Conservation (phyloP, 1,140 invertebrate genomes). For the Trichomalopsis sarcophagae region DNA sequence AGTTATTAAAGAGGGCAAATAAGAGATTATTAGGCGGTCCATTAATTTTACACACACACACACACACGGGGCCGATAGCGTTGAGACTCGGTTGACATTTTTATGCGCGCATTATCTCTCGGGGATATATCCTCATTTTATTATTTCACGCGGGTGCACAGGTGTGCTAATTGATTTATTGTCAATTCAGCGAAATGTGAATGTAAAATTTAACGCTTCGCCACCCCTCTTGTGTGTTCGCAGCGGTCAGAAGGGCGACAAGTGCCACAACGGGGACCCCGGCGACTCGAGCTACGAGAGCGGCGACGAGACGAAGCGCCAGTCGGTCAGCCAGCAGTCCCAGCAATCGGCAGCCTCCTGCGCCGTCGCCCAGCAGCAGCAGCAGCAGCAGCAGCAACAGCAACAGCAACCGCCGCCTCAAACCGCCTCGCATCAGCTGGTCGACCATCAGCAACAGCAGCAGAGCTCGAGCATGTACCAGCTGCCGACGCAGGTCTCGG, state of each 20-base stretch:
- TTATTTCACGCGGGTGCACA: no score
- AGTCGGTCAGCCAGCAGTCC: constrained; percentile 57
- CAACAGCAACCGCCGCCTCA: constrained; percentile 66
- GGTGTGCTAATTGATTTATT: no score
- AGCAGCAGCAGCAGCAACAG: constrained; percentile 66
- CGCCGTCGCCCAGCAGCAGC: constrained; percentile 54
- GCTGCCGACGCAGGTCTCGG: constrained; percentile 71
- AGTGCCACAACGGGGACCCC: constrained; percentile 66
- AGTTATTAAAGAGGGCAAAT: constrained; percentile 29
- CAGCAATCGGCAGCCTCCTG: constrained; percentile 49
- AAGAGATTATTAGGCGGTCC: constrained; percentile 8
- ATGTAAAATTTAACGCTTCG: no score
- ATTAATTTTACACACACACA: not conserved
- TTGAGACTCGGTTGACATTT: constrained; percentile 3
- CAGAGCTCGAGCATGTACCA: constrained; percentile 75
- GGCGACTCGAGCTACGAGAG: constrained; percentile 72
- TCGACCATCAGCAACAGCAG: constrained; percentile 63
- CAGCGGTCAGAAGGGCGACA: constrained; percentile 72
- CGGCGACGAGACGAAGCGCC: constrained; percentile 70
- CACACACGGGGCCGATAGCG: not conserved
- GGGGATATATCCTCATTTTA: not conserved
- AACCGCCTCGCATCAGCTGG: constrained; percentile 73
- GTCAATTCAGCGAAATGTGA: no score
- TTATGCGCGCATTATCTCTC: not conserved
- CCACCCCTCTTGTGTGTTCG: constrained; percentile 47